Evolutionary conservation across 2,888 invertebrate genomes (phyloP), one percentile per base, ranked within the genome.

Genomic region (Allophyes oxyacanthae): DNA sequence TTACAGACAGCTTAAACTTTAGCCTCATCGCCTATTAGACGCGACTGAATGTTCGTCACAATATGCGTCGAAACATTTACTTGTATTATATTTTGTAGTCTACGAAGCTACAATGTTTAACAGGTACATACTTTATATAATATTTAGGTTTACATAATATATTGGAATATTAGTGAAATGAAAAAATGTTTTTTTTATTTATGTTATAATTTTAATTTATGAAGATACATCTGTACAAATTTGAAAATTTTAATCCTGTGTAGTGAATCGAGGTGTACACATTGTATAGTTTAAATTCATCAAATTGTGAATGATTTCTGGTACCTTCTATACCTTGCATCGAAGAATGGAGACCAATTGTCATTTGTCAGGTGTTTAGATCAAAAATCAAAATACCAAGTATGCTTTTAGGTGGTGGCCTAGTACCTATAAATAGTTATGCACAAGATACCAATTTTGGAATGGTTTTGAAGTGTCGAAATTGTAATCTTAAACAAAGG

Each of bases 331-430:
- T 76, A 78, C 81, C 81, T 83, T 81, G 79, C 81, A 77, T 72
- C 65, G 62, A 77, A 71, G 57, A 67, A 67, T 64, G 42, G 52
- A 64, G 59, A 79, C 71, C 62, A 70, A 72, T 63, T 52, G 51
- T 42, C 62, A n/a, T n/a, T n/a, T n/a, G n/a, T n/a, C 64, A 63
- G 61, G 60, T 63, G 66, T 67, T 71, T 64, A 58, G 59, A 63
- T 54, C 60, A 64, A 71, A 65, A 69, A 63, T 54, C 60, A 64
- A 71, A 65, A 69, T 71, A 60, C 54, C 60, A 56, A 71, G 64
- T 72, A 72, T 55, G 72, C 75, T 77, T 77, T 55, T 69, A 72
- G 85, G 85, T 88, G 87, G 82, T 79, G 89, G 89, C 84, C 83
- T 88, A 89, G 78, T 73, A n/a, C n/a, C n/a, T n/a, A 72, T 81